Evolutionary conservation across 64 coral and sea anemone species (phyloP).

Genomic region (Platygyra sinensis): DNA sequence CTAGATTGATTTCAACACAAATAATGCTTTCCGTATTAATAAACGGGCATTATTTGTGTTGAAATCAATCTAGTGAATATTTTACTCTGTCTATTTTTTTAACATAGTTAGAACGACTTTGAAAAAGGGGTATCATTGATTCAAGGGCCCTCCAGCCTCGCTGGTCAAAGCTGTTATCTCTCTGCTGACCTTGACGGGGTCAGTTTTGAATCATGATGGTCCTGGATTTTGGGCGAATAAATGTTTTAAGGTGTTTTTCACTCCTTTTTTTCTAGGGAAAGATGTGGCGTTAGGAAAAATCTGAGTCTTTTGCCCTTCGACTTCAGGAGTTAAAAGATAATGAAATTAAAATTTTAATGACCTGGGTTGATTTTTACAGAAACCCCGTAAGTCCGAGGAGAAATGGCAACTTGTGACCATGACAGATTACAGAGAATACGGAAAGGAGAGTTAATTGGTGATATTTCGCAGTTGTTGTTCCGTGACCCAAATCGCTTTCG

Average conservation of each 20-base stretch:
- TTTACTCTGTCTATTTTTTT: slow-evolving; percentile 12
- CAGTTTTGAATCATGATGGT: slow-evolving; percentile 17
- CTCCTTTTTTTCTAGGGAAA: too few relatives aligned
- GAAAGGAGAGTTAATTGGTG: slow-evolving; percentile 15
- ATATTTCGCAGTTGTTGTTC: too few relatives aligned
- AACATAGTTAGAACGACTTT: slow-evolving; percentile 5
- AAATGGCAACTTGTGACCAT: slow-evolving; percentile 1
- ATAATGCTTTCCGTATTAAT: background rate
- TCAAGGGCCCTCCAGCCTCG: too few relatives aligned
- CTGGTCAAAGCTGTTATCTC: too few relatives aligned
- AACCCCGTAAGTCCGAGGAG: slow-evolving; percentile 5
- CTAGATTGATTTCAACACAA: slow-evolving; percentile 19
- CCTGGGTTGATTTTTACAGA: slow-evolving; percentile 4
- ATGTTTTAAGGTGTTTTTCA: too few relatives aligned
- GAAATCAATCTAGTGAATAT: slow-evolving; percentile 21
- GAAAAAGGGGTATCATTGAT: too few relatives aligned
- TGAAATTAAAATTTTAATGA: slow-evolving; percentile 5
- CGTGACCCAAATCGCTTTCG: slow-evolving; percentile 2
- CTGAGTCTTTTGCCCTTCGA: too few relatives aligned
- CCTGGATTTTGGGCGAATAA: too few relatives aligned
- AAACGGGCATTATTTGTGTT: background rate
- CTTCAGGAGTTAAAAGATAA: slow-evolving; percentile 7
- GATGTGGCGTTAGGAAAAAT: too few relatives aligned
- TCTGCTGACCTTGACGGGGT: slow-evolving; percentile 32
- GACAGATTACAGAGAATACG: slow-evolving; percentile 7